These are phyloP conservation scores for Dicrostonyx torquatus DNA, from an alignment of 2,797 vertebrate species.

Conservation along the genomic window DNA sequence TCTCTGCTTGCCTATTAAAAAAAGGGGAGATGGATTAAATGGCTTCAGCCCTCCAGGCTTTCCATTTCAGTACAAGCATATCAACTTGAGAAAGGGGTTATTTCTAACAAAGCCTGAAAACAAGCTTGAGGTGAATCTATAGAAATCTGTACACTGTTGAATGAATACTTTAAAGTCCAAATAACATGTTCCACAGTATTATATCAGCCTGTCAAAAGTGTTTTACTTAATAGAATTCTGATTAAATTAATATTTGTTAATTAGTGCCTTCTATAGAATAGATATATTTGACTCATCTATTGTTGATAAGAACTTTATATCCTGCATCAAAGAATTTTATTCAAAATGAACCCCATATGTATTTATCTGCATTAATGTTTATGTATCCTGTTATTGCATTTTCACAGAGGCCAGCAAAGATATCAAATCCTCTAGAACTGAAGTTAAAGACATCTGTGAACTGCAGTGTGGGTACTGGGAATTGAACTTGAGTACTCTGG, in stretches of 20 bases:
- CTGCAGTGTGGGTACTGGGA: background rate
- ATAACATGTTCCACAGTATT: background rate
- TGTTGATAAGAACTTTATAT: background rate
- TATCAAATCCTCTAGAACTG: background rate
- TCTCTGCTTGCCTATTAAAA: conserved; percentile 84
- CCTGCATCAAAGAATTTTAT: background rate
- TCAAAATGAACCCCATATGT: background rate
- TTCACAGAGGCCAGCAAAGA: background rate
- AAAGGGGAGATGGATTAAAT: conserved; percentile 22
- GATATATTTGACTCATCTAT: background rate
- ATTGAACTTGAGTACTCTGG: background rate
- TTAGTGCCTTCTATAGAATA: background rate
- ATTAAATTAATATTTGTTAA: background rate
- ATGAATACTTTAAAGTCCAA: background rate
- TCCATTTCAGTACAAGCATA: background rate
- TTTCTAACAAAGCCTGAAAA: background rate
- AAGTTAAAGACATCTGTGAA: background rate
- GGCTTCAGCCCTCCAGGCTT: rapidly evolving
- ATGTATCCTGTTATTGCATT: background rate
- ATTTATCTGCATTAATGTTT: background rate
- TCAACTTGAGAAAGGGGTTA: background rate
- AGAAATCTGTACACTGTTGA: background rate
- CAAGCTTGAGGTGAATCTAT: background rate
- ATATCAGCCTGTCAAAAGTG: background rate
- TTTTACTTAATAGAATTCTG: background rate